Base-by-base conservation (phyloP, 2,113 vertebrate species). In the Elaphurus davidianus region DNA sequence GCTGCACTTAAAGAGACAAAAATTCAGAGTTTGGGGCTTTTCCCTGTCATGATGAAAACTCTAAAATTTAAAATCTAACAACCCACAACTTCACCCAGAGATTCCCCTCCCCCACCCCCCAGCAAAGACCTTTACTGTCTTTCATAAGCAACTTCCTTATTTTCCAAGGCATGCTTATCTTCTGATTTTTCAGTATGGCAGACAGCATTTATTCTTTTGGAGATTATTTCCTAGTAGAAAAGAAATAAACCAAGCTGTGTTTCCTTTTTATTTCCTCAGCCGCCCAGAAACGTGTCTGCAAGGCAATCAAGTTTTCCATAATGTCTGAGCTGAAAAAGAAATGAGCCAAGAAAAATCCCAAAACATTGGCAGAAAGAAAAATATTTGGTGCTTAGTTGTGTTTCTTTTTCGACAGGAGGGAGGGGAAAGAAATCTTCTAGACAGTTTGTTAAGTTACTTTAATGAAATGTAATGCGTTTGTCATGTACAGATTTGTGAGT, bases 261-360 rank as follows among this genome's bases (percentile, higher is more conserved):
- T 97, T 95, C 78, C 93, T 94, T 88, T 57, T 97, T 78, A 0
- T 84, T 96, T 95, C 91, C 28, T 93, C 25, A 89, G 87, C 54
- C 3, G 87, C 88, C 88, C 83, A 94, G 43, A 98, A 97, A 98
- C 62, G 87, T 78, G 81, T 83, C 97, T 96, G 25, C 40, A 86
- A 95, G 82, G 87, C 87, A 92, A 74, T 93, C 86, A 96, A 93
- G 71, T 96, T 97, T 96, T 97, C 92, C 95, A 93, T 15, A 82
- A 76, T 60, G 91, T 85, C 87, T 96, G 94, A 96, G 96, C 97
- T 96, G 93, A 94, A 97, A 96, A 95, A 94, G 96, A 86, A 64
- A 85, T 0, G 30, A 98, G 92, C 83, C 97, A 97, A 98, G 54
- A 47, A 96, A 98, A 98, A 92, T 14, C 84, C 95, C 87, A 62